Evolutionary conservation across 2,797 vertebrate genomes (phyloP), one percentile per base, ranked within the genome.

Genomic region (Tenualosa thibaudeaui): DNA sequence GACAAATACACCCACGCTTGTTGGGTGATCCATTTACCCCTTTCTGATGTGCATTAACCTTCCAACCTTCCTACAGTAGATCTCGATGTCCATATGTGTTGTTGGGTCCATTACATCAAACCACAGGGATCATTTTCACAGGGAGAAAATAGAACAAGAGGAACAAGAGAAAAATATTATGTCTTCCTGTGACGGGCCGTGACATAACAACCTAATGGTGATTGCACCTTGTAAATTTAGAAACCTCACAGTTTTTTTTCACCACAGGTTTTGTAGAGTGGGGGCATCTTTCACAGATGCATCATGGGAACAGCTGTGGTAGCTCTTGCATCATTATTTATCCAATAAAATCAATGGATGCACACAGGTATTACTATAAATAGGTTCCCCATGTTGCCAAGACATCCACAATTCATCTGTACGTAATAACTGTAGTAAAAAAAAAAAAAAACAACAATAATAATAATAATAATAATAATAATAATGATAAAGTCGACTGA

Each of bases 371-470:
- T 86, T 83, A 46, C n/a, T 6, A 5, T 86, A 86, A 88, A 84
- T 85, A 54, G n/a, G 71, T 68, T 85, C 7, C 46, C 37, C 56
- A 9, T 83, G 81, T 75, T 89, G 22, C 81, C 24, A 75, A 84
- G 84, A 81, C 81, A 37, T 54, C 65, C 84, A 51, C 82, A 71
- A 88, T 84, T 86, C 83, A 89, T 86, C 71, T 43, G 82, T n/a
- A 43, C 75, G 10, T 17, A 26, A 86, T 83, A 40, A 81, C 82
- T 81, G 56, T 5, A 81, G 53, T 89, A 81, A 49, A 49, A 49
- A 49, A 49, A 49, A 49, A 49, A 49, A 68, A 68, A 31, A 31
- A 31, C 31, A 75, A 75, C 43, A 37, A 75, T 75, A 37, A 46
- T 75, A 75, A 75, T 60, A 60, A 60, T 62, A 78, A 78, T 22